These are phyloP conservation scores for Brassicogethes aeneus DNA, from an alignment of 2,888 invertebrate species.

Conservation along the genomic window DNA sequence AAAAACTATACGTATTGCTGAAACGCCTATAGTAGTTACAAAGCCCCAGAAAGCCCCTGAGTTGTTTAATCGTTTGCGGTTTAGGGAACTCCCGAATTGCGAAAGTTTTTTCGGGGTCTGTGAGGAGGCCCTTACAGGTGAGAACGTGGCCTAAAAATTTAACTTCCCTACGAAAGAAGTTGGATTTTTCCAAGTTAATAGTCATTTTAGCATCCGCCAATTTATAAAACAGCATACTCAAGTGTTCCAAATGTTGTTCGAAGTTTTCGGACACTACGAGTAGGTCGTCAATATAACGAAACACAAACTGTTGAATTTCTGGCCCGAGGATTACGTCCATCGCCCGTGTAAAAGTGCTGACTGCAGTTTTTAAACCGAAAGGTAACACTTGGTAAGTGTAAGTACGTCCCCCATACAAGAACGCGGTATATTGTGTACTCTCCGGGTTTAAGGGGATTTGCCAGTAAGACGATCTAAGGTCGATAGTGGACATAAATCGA, in stretches of 20 bases:
- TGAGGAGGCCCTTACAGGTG: conserved; percentile 4
- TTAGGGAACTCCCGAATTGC: conserved; percentile 5
- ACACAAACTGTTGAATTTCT: neutral
- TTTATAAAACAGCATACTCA: neutral
- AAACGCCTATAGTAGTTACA: conserved; percentile 8
- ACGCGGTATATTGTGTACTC: conserved; percentile 8
- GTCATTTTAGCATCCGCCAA: neutral
- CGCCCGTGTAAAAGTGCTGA: conserved; percentile 5
- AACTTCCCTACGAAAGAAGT: conserved; percentile 2
- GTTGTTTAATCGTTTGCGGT: neutral
- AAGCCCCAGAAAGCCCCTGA: conserved; percentile 6
- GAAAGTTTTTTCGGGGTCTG: conserved; percentile 1
- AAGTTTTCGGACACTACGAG: neutral
- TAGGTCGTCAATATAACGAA: conserved; percentile 2
- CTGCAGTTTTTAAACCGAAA: conserved; percentile 9
- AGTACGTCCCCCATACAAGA: conserved; percentile 6
- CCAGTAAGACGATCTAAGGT: conserved; percentile 8
- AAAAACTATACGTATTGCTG: conserved; percentile 7
- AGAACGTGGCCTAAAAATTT: conserved; percentile 8
- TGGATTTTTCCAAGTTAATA: conserved; percentile 2
- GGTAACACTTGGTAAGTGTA: conserved; percentile 9
- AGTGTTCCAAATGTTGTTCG: neutral
- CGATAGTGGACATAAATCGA: conserved; percentile 6
- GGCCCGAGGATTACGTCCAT: conserved; percentile 7
- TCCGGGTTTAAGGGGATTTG: conserved; percentile 8